Evolutionary conservation across 2,888 invertebrate species (phyloP), one percentile per base, ranked within the genome.

Genomic region (Acronicta alni): DNA sequence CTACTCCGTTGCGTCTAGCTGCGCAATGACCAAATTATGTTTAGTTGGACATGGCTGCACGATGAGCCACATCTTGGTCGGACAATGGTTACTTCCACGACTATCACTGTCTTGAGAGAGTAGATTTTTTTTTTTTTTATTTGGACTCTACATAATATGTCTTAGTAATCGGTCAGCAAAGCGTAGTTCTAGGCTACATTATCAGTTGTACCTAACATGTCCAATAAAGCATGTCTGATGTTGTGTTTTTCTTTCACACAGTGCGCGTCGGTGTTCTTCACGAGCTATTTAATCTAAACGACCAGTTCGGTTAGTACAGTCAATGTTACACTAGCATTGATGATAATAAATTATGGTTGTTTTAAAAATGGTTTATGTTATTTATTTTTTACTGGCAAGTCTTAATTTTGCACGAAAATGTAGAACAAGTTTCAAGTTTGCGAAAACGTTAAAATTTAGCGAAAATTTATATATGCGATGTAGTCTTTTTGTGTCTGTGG

Each of bases 241-340:
- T 73, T 70, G 78, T 84, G 76, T 84, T 86, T 88, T 81, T 85
- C 71, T 83, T 85, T 77, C 68, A 79, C 83, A 84, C 85, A 79
- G 82, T 72, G 70, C 75, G 81, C 71, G 80, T 63, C 56, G 79
- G 63, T 53, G 75, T 32, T 49, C 69, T 54, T 23, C 80, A 61
- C 62, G 60, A 61, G 75, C 58, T 72, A 68, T 71, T 60, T 59
- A 63, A 68, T 59, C 68, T 60, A 57, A 37, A 60, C 58, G 64
- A 64, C 67, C 67, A 48, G 57, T 17, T 81, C 61, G 88, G 87
- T 87, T 87, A 88, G 86, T 87, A 86, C 83, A 48, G 43, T 66
- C 52, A 47, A 38, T 58, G 55, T 62, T 57, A 54, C 61, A 23
- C 30, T 64, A 57, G 46, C 72, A 69, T 71, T 70, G 58, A 56